These are phyloP conservation scores for Caenorhabditis doughertyi DNA, from an alignment of 2,888 invertebrate species.

Conservation along the genomic window DNA sequence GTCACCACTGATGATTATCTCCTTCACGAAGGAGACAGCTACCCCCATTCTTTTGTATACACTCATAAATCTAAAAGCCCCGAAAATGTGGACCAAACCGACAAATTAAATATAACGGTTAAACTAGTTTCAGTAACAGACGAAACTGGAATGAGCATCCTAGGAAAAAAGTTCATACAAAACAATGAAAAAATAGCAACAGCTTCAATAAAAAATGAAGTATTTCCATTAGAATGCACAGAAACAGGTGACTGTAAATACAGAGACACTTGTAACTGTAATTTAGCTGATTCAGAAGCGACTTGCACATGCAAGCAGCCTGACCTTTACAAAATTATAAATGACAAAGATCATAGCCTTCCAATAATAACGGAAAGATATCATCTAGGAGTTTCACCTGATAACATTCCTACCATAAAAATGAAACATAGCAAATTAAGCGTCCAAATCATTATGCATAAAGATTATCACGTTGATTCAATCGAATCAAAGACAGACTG, in stretches of 20 bases:
- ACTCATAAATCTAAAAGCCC: too few species aligned
- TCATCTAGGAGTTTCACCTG: not conserved
- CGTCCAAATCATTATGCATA: not conserved
- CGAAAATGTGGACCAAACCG: not conserved
- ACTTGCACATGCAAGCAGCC: not conserved
- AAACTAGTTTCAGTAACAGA: not conserved
- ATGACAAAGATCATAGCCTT: not conserved
- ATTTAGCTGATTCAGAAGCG: not conserved
- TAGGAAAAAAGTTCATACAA: constrained; percentile 21
- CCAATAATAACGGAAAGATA: constrained; percentile 1
- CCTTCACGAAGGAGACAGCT: not conserved
- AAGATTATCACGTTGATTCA: not conserved
- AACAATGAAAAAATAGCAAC: not conserved
- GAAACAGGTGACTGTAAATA: not conserved
- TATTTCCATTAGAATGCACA: constrained; percentile 3
- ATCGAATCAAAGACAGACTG: constrained; percentile 1
- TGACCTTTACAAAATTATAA: not conserved
- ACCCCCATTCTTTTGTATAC: too few species aligned
- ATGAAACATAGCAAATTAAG: not conserved
- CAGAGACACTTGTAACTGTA: constrained; percentile 3
- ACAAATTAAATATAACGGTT: not conserved
- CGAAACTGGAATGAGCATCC: not conserved
- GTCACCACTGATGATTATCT: not conserved
- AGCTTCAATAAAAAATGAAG: not conserved
- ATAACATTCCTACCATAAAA: not conserved